These are phyloP conservation scores for Beaufortia kweichowensis DNA, from an alignment of 2,113 vertebrate genomes.

Conservation along the genomic window DNA sequence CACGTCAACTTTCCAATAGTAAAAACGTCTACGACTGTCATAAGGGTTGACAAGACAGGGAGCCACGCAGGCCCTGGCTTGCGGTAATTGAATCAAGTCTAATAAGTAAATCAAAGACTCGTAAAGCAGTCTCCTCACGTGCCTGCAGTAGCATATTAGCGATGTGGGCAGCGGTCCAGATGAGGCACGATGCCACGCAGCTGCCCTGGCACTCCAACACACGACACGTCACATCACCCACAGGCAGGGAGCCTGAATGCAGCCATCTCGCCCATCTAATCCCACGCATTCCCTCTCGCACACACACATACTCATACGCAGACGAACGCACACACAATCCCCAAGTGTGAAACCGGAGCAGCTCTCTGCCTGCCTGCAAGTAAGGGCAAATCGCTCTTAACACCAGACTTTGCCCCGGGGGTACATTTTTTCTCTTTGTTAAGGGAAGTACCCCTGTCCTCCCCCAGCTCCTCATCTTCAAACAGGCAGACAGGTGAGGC, in stretches of 20 bases:
- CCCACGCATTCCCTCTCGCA: neutral
- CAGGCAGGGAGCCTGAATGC: slow-evolving; percentile 37
- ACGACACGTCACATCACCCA: slow-evolving; percentile 36
- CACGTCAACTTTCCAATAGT: slow-evolving; percentile 37
- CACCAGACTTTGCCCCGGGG: slow-evolving; percentile 61
- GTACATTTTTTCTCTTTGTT: slow-evolving; percentile 67
- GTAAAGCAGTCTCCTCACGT: slow-evolving; percentile 42
- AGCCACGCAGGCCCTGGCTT: neutral
- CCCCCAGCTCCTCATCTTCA: slow-evolving; percentile 41
- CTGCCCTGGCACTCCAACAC: slow-evolving; percentile 35
- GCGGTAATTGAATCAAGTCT: slow-evolving; percentile 45
- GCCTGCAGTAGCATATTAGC: slow-evolving; percentile 50
- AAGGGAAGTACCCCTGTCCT: slow-evolving; percentile 59
- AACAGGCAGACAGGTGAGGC: slow-evolving; percentile 58
- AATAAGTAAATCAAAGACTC: slow-evolving; percentile 43
- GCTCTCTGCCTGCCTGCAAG: slow-evolving; percentile 58
- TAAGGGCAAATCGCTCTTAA: slow-evolving; percentile 64
- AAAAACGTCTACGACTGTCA: slow-evolving; percentile 12
- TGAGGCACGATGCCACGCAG: slow-evolving; percentile 50
- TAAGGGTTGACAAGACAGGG: slow-evolving; percentile 2
- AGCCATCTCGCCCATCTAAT: slow-evolving; percentile 37
- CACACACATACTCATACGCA: neutral
- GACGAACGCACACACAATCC: slow-evolving; percentile 53
- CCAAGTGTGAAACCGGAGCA: slow-evolving; percentile 69
- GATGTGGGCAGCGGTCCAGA: slow-evolving; percentile 45